Base-by-base conservation (phyloP, 2,113 vertebrate species). In the Scolopax mira region DNA sequence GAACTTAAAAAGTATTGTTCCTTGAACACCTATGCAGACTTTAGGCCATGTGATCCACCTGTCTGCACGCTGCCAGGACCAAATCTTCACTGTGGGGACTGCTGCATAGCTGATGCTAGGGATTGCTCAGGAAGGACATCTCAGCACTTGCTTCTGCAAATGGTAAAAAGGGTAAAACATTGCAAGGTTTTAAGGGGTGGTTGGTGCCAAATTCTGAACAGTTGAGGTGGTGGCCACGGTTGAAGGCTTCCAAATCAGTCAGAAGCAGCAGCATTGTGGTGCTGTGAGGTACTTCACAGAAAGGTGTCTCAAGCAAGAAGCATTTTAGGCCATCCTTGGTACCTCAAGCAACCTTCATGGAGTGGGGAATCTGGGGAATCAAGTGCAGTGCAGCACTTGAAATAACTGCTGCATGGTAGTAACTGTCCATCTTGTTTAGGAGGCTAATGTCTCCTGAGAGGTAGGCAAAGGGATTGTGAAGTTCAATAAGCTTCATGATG, bases 141-240 rank as follows among this genome's bases (percentile, higher is more conserved):
- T 48, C 71, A 23, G 11, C 15, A 35, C n/a, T 80, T 1, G 13
- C 21, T 64, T 72, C 44, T 87, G 58, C 31, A 58, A 79, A 79
- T 55, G 18, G 24, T 44, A n/a, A 13, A 44, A 79, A 54, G 30
- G 7, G 11, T 67, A 37, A 46, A 85, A 54, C 13, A 9, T 21
- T 75, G 16, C 42, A 33, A n/a, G 21, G 25, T 62, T 89, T 60
- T 41, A 87, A 30, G 33, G 41, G 22, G 8, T 80, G 33, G 9
- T 7, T 85, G 48, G 14, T 84, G 35, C 44, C 21, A 67, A 60
- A 72, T 54, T 78, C 70, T 65, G 44, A 70, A 30, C 18, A 28
- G 24, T 3, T 48, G 52, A 85, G 69, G 16, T 65, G 39, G 35
- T 10, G 0, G 0, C 62, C 21, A 14, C 7, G 39, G 82, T 49